Percentiles rank a stretch among this genome's conserved stretches.
phyloP scores from a whole-genome alignment of 2,888 invertebrate species.

The Podotricha telesiphe region DNA sequence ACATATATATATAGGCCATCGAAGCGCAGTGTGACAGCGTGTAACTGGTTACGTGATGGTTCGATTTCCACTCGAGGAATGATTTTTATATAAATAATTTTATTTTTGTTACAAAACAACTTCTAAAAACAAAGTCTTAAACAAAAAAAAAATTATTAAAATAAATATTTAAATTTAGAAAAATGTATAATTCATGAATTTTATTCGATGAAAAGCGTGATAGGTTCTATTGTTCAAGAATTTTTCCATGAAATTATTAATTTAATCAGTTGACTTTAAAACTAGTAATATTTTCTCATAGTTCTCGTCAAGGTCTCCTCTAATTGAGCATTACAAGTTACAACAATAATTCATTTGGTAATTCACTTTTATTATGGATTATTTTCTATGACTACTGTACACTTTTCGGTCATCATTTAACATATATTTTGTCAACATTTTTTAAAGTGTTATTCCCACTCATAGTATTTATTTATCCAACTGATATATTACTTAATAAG shows the following conservation, averaged over 20 bases:
- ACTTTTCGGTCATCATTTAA: no score
- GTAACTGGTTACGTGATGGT: no score
- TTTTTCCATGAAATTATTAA: conserved; percentile 15
- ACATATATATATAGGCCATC: no score
- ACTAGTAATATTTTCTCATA: conserved; percentile 8
- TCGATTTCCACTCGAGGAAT: no score
- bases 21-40: no score
- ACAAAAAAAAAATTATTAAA: neutral
- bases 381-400: neutral
- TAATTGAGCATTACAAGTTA: neutral
- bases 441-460: no score
- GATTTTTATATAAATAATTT: no score
- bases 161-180: neutral
- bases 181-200: neutral
- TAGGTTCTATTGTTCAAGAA: conserved; percentile 13
- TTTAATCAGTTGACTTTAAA: neutral
- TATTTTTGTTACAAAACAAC: no score
- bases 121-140: no score
- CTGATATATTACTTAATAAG: no score
- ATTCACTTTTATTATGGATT: neutral
- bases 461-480: no score
- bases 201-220: neutral
- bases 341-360: neutral
- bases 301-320: conserved; percentile 10
- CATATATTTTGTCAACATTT: no score